A percentile compares a stretch with the other conserved stretches of the same genome.
Conservation (phyloP, 2,113 vertebrate species). For the Heterochromis multidens region DNA sequence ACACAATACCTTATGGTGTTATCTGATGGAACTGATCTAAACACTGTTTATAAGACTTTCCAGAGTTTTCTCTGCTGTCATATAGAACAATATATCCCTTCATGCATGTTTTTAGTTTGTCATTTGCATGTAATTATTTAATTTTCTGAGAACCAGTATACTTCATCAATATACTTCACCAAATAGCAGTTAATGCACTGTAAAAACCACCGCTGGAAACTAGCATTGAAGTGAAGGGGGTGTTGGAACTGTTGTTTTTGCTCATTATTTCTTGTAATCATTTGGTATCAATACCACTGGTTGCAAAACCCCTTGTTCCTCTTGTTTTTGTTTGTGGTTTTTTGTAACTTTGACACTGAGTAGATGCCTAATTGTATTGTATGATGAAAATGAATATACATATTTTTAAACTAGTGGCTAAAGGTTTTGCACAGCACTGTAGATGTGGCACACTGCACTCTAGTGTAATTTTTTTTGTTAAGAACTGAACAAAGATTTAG, state of each 20-base stretch:
- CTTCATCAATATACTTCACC: neutral
- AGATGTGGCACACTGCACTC: no score
- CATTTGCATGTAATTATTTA: neutral
- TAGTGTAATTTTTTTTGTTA: no score
- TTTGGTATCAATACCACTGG: neutral
- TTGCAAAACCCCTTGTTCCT: no score
- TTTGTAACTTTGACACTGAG: no score
- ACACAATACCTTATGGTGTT: neutral
- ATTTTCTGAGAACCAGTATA: neutral
- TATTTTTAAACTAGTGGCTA: no score
- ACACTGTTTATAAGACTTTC: neutral
- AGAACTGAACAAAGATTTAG: no score
- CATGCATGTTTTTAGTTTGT: neutral
- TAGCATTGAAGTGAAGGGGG: neutral
- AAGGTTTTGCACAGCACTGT: no score
- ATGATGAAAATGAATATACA: no score
- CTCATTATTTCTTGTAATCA: neutral
- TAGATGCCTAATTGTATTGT: no score
- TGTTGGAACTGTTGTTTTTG: neutral
- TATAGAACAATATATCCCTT: neutral
- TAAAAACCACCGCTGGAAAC: neutral
- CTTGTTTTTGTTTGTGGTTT: no score
- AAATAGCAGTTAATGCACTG: neutral
- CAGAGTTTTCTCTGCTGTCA: neutral
- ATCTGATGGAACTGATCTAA: neutral